Evolutionary conservation across 2,888 invertebrate genomes (phyloP).

Genomic region (Platycheirus albimanus): DNA sequence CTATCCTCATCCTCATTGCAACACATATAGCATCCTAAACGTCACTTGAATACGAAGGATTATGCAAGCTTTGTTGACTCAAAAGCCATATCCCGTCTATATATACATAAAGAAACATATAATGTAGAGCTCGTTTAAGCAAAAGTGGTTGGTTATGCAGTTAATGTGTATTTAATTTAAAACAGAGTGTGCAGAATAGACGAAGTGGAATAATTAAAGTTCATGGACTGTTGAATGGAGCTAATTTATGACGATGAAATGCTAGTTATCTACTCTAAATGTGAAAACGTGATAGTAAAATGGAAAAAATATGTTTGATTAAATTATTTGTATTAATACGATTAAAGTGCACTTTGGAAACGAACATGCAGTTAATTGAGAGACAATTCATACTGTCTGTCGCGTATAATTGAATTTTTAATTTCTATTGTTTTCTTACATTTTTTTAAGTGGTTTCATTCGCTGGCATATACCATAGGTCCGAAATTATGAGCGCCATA

Average conservation of each 20-base stretch:
- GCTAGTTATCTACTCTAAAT: background rate
- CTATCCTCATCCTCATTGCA: no score
- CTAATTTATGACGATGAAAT: conserved; percentile 29
- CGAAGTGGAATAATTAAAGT: conserved; percentile 39
- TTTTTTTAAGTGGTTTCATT: background rate
- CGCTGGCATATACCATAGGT: no score
- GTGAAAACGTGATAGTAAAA: conserved; percentile 2
- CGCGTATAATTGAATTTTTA: no score
- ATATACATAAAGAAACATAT: no score
- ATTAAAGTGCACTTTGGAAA: background rate
- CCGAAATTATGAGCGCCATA: no score
- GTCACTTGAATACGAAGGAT: conserved; percentile 38
- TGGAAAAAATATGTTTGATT: background rate
- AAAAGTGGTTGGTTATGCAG: conserved; percentile 35
- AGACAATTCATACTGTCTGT: background rate
- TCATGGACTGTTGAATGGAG: conserved; percentile 37
- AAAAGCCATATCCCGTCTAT: conserved; percentile 45
- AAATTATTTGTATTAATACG: background rate
- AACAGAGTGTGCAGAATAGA: conserved; percentile 20
- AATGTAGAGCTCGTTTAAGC: conserved; percentile 19
- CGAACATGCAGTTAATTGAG: background rate
- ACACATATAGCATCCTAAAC: conserved; percentile 29
- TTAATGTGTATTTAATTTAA: conserved; percentile 50
- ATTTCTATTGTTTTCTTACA: background rate
- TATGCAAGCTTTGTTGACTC: conserved; percentile 44